Percentiles rank a stretch among this genome's conserved stretches.
These are phyloP conservation scores for Hypselothyrea guttata DNA, from an alignment of 2,888 invertebrate genomes.

Conservation along the genomic window DNA sequence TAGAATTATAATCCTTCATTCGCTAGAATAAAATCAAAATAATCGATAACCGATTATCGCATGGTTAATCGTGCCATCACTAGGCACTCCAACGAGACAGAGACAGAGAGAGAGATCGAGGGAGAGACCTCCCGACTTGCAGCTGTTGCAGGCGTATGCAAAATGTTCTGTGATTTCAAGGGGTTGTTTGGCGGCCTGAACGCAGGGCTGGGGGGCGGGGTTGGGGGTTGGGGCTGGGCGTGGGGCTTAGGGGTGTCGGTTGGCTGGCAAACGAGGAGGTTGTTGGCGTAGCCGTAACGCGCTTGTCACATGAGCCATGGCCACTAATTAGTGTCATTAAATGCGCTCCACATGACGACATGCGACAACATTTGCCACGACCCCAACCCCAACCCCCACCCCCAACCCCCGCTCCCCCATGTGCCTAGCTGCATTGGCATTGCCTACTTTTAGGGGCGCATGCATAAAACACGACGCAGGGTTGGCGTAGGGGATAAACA, in stretches of 20 bases:
- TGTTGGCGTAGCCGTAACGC: slow-evolving; percentile 53
- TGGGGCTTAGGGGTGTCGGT: background rate
- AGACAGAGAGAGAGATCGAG: background rate
- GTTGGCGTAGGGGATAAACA: no score
- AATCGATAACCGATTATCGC: no score
- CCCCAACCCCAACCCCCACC: background rate
- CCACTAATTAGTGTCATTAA: slow-evolving; percentile 83
- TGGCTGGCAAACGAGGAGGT: background rate
- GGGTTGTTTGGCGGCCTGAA: slow-evolving; percentile 1
- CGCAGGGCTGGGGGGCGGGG: background rate
- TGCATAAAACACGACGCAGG: slow-evolving; percentile 67
- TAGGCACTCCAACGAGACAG: no score
- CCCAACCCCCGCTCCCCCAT: background rate
- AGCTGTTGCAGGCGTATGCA: slow-evolving; percentile 65
- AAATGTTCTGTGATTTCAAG: slow-evolving; percentile 35
- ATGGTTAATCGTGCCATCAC: no score
- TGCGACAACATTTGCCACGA: slow-evolving; percentile 56
- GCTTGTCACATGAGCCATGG: slow-evolving; percentile 81
- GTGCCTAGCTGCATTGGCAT: background rate
- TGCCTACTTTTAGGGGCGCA: slow-evolving; percentile 22
- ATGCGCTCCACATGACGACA: slow-evolving; percentile 76
- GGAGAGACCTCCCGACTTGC: slow-evolving; percentile 37
- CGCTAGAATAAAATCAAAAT: no score
- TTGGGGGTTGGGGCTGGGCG: background rate
- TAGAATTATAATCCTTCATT: no score